Base-by-base conservation (phyloP, 2,113 vertebrate genomes). In the Amphilophus citrinellus region DNA sequence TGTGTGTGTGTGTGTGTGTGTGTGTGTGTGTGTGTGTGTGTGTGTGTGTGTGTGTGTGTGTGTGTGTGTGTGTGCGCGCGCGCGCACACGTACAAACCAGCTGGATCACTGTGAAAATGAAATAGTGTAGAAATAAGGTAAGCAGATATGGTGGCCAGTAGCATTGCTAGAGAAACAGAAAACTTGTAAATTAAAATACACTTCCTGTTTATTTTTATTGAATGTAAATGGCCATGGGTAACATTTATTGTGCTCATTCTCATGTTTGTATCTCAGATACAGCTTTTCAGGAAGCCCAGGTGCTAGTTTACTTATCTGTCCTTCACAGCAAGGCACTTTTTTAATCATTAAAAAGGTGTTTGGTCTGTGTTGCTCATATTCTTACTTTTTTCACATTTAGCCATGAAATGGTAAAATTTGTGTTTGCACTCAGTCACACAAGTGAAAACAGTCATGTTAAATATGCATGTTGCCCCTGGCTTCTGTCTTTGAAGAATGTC, bases 271-370 rank as follows among this genome's bases (percentile, higher is more conserved):
- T 32, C 32, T 32, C 32, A 32, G 32, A 50, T 61, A 6, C n/a
- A 24, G 27, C 39, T 30, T 76, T 61, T 75, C 32, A 79, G 61
- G 59, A 44, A 75, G 63, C 18, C 81, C 6, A 18, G 57, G 44
- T 68, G 80, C 17, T 5, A 14, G 44, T 65, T 79, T 44, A 24
- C 61, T 32, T 22, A 44, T 59, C 58, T 56, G 60, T 76, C 57
- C 24, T n/a, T 76, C 66, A 50, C 87, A 80, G 80, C 20, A 1
- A 63, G 71, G 10, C 37, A 13, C 22, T 30, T 56, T 60, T 86
- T 86, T 50, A 77, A 61, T 84, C 71, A 86, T 81, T 89, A n/a
- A 84, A 75, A 11, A 61, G 84, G 63, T 10, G 32, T 61, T 79
- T 30, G 47, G 37, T 32, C 17, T 4, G 18, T 32, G 32, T 18